A percentile compares a stretch with the other conserved stretches of the same genome.
Conservation (phyloP, 2,113 vertebrate species). For the Tamias sibiricus region DNA sequence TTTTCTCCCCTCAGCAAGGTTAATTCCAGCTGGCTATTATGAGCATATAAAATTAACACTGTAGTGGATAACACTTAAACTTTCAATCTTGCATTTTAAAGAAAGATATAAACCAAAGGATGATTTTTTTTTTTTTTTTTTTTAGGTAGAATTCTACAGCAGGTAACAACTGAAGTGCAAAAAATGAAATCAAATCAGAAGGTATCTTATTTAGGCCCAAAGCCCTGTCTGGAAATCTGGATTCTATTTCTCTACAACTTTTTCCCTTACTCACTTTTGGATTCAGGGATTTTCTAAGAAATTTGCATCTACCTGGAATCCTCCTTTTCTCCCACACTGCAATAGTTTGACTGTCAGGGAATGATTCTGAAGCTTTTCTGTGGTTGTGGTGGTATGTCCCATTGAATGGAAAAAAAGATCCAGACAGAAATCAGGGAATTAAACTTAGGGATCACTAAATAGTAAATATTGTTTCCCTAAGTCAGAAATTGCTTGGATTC, state of each 20-base stretch:
- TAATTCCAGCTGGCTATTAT: neutral
- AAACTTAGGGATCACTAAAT: neutral
- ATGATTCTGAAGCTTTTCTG: neutral
- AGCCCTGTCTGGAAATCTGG: neutral
- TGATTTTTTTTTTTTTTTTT: neutral
- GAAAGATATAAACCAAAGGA: neutral
- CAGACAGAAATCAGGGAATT: neutral
- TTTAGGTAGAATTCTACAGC: neutral
- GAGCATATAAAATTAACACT: neutral
- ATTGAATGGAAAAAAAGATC: neutral
- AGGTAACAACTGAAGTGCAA: neutral
- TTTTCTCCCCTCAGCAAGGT: neutral
- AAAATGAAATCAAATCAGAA: neutral
- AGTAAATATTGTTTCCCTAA: neutral
- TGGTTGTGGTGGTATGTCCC: neutral
- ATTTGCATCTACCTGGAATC: neutral
- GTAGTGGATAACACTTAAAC: neutral
- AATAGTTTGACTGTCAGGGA: neutral
- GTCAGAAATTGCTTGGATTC: slow-evolving; percentile 22
- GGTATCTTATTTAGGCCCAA: neutral
- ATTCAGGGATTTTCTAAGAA: neutral
- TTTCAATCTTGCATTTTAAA: neutral
- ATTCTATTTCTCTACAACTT: neutral
- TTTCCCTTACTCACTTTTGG: neutral
- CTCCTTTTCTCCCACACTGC: neutral